These are phyloP conservation scores for Shargacucullia verbasci DNA, from an alignment of 2,888 invertebrate species.

Conservation along the genomic window DNA sequence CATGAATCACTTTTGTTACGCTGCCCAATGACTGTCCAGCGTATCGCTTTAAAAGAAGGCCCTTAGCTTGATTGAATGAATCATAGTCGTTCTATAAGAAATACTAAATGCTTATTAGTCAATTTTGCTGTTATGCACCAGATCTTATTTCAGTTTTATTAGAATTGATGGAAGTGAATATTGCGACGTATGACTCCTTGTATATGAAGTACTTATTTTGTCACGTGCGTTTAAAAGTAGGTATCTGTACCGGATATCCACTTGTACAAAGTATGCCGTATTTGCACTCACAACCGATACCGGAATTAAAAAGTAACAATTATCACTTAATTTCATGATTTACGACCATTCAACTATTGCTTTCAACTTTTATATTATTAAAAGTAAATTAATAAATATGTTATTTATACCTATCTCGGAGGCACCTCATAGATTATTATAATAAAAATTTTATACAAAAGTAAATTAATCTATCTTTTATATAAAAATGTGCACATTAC, in stretches of 20 bases:
- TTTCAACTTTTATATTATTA: no score
- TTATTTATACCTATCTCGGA: no score
- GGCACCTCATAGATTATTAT: no score
- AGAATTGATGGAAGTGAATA: slow-evolving; percentile 46
- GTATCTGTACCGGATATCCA: slow-evolving; percentile 66
- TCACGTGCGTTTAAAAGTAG: slow-evolving; percentile 59
- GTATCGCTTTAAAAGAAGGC: slow-evolving; percentile 52
- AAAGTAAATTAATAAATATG: no score
- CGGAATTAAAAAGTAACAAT: slow-evolving; percentile 28
- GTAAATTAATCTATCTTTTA: slow-evolving; percentile 14
- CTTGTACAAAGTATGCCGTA: slow-evolving; percentile 46
- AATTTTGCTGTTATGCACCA: slow-evolving; percentile 28
- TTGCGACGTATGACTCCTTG: slow-evolving; percentile 20
- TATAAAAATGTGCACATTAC: slow-evolving; percentile 31
- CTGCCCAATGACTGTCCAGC: slow-evolving; percentile 68
- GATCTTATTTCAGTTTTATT: slow-evolving; percentile 57
- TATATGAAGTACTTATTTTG: slow-evolving; percentile 29
- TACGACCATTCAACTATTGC: no score
- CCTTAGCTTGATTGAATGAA: slow-evolving; percentile 60
- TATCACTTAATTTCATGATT: slow-evolving; percentile 12
- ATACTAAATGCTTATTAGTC: slow-evolving; percentile 35
- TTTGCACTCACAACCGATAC: slow-evolving; percentile 38
- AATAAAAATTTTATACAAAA: slow-evolving; percentile 5
- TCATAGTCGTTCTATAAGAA: slow-evolving; percentile 55
- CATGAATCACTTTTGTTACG: slow-evolving; percentile 79